These are phyloP conservation scores for Mesoligia furuncula DNA, from an alignment of 2,888 invertebrate species.

Conservation along the genomic window DNA sequence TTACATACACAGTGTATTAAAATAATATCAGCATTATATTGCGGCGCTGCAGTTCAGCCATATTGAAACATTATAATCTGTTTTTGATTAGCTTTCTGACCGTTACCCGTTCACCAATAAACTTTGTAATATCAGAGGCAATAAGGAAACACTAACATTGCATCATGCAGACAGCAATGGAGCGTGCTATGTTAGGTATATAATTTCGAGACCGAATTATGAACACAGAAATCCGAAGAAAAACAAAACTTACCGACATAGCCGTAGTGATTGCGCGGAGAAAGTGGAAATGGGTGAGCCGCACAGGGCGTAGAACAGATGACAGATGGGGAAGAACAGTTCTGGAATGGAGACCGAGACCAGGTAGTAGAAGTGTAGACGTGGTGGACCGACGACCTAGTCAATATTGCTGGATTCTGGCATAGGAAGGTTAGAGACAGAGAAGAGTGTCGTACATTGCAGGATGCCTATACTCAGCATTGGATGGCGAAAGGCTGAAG, in stretches of 20 bases:
- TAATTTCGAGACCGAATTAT: no score
- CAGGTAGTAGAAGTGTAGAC: no score
- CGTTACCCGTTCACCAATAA: slow-evolving; percentile 6
- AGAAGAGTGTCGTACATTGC: background rate
- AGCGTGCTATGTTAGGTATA: no score
- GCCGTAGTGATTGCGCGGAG: no score
- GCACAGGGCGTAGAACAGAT: no score
- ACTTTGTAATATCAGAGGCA: slow-evolving; percentile 11
- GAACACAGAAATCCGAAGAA: no score
- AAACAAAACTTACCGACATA: no score
- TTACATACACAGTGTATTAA: slow-evolving; percentile 55
- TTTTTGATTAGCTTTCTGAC: slow-evolving; percentile 44
- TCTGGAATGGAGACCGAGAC: no score
- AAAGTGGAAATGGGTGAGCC: no score
- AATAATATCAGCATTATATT: slow-evolving; percentile 59
- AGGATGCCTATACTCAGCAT: background rate
- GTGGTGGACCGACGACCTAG: no score
- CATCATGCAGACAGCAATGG: background rate
- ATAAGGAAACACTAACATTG: background rate
- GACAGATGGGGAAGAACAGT: no score
- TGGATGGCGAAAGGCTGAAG: no score
- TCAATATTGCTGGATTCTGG: background rate
- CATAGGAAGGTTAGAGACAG: background rate
- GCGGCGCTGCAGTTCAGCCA: slow-evolving; percentile 36
- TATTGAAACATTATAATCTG: slow-evolving; percentile 56